Evolutionary conservation across 2,113 vertebrate genomes (phyloP), one percentile per base, ranked within the genome.

Genomic region (Brachyistius frenatus): DNA sequence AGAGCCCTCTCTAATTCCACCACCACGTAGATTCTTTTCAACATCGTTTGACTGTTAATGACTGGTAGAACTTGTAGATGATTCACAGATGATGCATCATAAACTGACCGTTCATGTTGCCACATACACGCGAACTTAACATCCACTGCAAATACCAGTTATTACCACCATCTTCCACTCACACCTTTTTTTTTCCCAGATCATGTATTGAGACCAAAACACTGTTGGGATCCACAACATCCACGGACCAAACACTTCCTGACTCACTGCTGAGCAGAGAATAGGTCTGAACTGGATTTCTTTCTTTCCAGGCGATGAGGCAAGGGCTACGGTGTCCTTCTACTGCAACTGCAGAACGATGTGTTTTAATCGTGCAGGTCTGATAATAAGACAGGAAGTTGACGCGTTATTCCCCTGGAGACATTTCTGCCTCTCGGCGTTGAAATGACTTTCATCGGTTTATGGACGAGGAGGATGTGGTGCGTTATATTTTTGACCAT

Each of bases 371-470:
- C 16, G 37, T 16, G 13, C 33, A 57, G 41, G 36, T 73, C 65
- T 53, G 55, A 75, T 37, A 78, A 30, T 16, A 47, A 85, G 72
- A 71, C 67, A 81, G 62, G 58, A 74, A 76, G 72, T 78, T 57
- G 47, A 74, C 9, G 13, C 4, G 33, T 69, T 60, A 10, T 60
- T 44, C 62, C 57, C 62, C 57, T 2, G 2, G 36, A 32, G 54
- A 33, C 23, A 65, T 56, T 61, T 78, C 10, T 63, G 36, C 35
- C 54, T 61, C 37, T 60, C 31, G 56, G 53, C 16, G 32, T 77
- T 81, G 60, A 46, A 76, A 86, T 69, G 60, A 68, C 63, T 37
- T 53, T 32, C 36, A 62, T 3, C 1, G 13, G 32, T 1, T 58
- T 66, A 37, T 14, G 30, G 66, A 56, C 37, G 33, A 70, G 72